Evolutionary conservation across 2,888 invertebrate species (phyloP), one percentile per base, ranked within the genome.

Genomic region (Rhopalosiphum nymphaeae): DNA sequence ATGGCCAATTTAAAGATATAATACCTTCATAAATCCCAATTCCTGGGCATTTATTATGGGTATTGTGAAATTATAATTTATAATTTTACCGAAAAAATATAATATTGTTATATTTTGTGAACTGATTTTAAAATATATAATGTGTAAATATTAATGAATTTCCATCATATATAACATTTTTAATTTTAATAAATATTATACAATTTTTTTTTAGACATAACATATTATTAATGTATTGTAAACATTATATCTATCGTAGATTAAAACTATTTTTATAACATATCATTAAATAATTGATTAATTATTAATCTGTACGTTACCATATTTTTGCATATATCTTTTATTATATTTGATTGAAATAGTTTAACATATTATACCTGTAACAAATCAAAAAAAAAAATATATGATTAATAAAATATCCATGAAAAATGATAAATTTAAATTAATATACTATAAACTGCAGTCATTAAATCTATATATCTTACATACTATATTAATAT

Each of bases 321-420:
- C 36, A 3, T 36, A 36, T 36, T 78, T 44, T 26, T 16, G 11
- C 9, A 44, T 44, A 44, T 89, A 61, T 57, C 9, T 61, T 61
- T 16, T 13, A 42, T 57, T 86, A 44, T 46, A 86, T 46, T 49
- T 44, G 86, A 46, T 44, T 42, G 29, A 44, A 85, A 85, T 21
- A 25, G 11, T 56, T 46, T 67, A 5, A 92, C 92, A 57, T 92
- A n/a, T n/a, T n/a, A n/a, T n/a, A 92, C 92, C 92, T 92, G 67
- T 13, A 91, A 91, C 44, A 91, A 86, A 67, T 49, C 61, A 9
- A 26, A n/a, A n/a, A 57, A 9, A 91, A 91, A 21, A 44, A 44
- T 36, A 44, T 25, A 57, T 57, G n/a, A 57, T 86, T 36, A 57
- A 61, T 87, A 92, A 13, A 49, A 53, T 88, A 25, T 13, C 42